A percentile compares a stretch with the other conserved stretches of the same genome.
Conservation (phyloP, 2,797 vertebrate species). For the Danio aesculapii region DNA sequence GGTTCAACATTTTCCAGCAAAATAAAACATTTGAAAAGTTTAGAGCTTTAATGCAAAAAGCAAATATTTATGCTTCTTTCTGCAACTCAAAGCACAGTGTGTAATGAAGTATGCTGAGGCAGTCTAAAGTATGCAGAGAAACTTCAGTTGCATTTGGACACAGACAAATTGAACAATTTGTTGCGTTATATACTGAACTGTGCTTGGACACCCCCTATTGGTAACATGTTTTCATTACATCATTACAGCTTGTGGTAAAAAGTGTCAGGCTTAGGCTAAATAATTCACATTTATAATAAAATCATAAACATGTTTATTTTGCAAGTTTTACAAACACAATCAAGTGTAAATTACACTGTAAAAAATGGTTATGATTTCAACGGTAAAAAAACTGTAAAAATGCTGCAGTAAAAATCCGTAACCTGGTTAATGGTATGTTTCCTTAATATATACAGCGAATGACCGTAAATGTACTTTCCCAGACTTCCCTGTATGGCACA, state of each 20-base stretch:
- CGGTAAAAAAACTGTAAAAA: no score
- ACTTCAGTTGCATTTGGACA: conserved; percentile 7
- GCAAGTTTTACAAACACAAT: no score
- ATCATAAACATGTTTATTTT: no score
- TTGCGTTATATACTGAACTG: background rate
- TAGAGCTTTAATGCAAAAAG: background rate
- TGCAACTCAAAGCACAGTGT: background rate
- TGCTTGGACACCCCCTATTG: conserved; percentile 18
- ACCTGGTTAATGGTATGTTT: no score
- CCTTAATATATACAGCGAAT: no score
- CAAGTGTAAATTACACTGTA: no score
- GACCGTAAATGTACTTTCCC: no score
- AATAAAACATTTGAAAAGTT: background rate
- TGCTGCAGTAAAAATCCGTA: no score
- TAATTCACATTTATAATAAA: no score
- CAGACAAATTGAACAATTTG: background rate
- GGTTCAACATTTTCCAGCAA: background rate
- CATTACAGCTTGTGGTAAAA: background rate
- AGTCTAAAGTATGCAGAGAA: conserved; percentile 8
- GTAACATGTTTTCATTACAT: background rate
- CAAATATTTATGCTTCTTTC: background rate
- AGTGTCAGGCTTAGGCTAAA: no score
- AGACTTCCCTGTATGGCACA: no score
- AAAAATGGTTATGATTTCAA: no score
- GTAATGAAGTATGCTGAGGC: background rate